Percentiles rank a stretch among this genome's conserved stretches.
phyloP scores from a whole-genome alignment of 2,888 invertebrate species.

The Stenotaenia linearis region DNA sequence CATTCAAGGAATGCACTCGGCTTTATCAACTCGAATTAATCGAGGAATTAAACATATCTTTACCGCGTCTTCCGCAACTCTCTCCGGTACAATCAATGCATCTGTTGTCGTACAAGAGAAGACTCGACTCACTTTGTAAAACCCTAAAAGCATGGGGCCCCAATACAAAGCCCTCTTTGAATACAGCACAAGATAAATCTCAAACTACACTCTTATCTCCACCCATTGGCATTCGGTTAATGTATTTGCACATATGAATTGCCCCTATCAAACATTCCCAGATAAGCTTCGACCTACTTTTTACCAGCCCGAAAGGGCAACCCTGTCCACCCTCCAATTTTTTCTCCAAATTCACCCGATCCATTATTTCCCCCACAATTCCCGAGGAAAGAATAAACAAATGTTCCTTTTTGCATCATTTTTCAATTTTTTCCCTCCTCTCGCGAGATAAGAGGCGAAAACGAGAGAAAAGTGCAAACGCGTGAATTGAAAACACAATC shows the following conservation, averaged over 20 bases:
- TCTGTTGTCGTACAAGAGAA: background rate
- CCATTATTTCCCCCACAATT: background rate
- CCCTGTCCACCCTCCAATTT: too few species aligned
- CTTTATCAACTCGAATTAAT: background rate
- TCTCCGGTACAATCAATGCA: background rate
- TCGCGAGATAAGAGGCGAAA: background rate
- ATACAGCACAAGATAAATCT: conserved; percentile 12
- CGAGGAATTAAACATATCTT: background rate
- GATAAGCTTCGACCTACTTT: background rate
- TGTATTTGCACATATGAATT: conserved; percentile 26
- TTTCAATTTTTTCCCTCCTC: background rate
- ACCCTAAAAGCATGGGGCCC: background rate
- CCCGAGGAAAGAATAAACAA: background rate
- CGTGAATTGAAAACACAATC: conserved; percentile 20
- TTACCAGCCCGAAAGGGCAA: background rate
- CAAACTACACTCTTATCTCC: background rate
- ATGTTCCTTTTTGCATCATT: conserved; percentile 3
- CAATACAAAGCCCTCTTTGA: conserved; percentile 21
- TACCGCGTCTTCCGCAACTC: background rate
- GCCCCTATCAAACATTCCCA: background rate
- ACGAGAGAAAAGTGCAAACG: conserved; percentile 6
- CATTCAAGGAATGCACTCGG: background rate
- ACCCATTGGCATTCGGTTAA: conserved; percentile 11
- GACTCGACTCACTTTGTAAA: background rate
- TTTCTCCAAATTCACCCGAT: background rate